Percentiles rank a stretch among this genome's conserved stretches.
Conservation (phyloP, 2,888 invertebrate genomes). For the Cepaea hortensis region DNA sequence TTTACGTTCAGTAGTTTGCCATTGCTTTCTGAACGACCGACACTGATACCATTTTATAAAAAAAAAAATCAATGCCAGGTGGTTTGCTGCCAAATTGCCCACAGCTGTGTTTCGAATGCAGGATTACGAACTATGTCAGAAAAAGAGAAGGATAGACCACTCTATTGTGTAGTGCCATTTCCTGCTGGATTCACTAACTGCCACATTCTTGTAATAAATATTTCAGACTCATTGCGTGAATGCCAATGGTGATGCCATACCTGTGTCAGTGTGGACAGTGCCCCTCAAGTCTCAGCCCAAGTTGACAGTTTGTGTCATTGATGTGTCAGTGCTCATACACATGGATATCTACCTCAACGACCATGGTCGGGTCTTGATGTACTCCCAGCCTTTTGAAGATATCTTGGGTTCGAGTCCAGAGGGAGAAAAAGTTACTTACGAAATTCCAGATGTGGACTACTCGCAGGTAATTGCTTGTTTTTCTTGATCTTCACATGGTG, state of each 20-base stretch:
- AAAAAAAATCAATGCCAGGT: no score
- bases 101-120: no score
- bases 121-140: no score
- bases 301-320: constrained; percentile 39
- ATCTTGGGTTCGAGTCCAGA: constrained; percentile 17
- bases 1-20: no score
- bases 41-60: no score
- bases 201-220: no score
- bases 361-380: constrained; percentile 17
- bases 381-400: constrained; percentile 24
- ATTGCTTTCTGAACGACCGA: no score
- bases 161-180: no score
- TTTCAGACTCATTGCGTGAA: constrained; percentile 35
- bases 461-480: not conserved
- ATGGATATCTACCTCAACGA: constrained; percentile 15
- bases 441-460: constrained; percentile 9
- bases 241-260: constrained; percentile 24
- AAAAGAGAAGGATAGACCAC: no score
- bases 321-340: not conserved
- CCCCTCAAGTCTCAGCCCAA: constrained; percentile 28
- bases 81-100: no score
- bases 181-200: not conserved
- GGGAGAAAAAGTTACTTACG: not conserved
- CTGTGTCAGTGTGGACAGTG: constrained; percentile 40
- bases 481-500: not conserved